These are phyloP conservation scores for Melipona beecheii DNA, from an alignment of 2,888 invertebrate species.

Conservation along the genomic window DNA sequence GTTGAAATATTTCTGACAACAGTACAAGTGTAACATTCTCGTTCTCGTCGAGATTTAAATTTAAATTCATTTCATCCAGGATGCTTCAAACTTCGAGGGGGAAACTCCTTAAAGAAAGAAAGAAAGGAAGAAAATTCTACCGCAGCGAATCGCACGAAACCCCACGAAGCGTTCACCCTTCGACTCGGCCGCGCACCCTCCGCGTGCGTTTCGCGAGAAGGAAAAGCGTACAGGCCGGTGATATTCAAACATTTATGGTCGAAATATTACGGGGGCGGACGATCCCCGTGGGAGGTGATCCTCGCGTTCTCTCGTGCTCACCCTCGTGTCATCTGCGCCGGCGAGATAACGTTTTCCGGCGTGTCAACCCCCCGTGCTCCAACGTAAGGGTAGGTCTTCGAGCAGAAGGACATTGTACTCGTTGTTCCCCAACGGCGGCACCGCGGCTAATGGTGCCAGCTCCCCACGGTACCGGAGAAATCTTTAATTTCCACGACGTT, in stretches of 20 bases:
- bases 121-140: constrained; percentile 36
- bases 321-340: constrained; percentile 76
- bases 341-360: constrained; percentile 75
- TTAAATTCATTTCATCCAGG: no score
- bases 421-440: constrained; percentile 71
- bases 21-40: no score
- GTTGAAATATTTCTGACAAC: no score
- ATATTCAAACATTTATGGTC: constrained; percentile 71
- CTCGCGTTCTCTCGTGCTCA: constrained; percentile 42
- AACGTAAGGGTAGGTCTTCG: constrained; percentile 43
- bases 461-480: constrained; percentile 61
- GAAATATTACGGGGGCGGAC: constrained; percentile 68
- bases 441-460: constrained; percentile 73
- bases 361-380: constrained; percentile 41
- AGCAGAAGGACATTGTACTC: constrained; percentile 74
- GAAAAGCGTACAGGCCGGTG: constrained; percentile 25
- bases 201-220: not conserved
- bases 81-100: no score
- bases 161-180: constrained; percentile 43
- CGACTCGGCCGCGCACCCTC: constrained; percentile 12
- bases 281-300: constrained; percentile 66
- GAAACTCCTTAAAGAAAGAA: no score
- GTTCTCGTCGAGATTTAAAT: no score
- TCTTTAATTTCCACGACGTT: constrained; percentile 79
- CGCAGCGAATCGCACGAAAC: constrained; percentile 21